Base-by-base conservation (phyloP, 1,140 invertebrate species). In the Monomorium pharaonis region DNA sequence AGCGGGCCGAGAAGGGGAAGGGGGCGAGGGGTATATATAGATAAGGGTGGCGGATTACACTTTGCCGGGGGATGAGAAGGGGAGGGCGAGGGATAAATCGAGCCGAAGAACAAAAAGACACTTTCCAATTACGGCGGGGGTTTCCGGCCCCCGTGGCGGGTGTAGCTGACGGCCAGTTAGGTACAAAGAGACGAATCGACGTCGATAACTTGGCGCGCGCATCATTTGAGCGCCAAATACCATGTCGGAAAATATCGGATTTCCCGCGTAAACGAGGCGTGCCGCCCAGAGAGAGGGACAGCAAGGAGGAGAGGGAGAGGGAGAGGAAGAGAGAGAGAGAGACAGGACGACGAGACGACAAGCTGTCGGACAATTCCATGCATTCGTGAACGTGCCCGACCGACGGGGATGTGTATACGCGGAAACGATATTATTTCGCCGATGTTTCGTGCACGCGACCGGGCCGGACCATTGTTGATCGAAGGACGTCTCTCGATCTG, bases 191-290 rank as follows among this genome's bases (percentile, higher is more conserved):
- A 76, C 83, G 58, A 77, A 84, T 84, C 72, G 83, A 84, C 67
- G 83, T 84, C 83, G 83, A 83, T 85, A 77, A 78, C 44, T 85
- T 85, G 84, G 75, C 84, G 33, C 60, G 74, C 84, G 78, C 74
- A 67, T 83, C 78, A 83, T 83, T 85, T 85, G 74, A 85, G 84
- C 76, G 84, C 74, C 75, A 85, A 85, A 85, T 85, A 85, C 78
- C 67, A 65, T 81, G 74, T 80, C 58, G 84, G 49, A 65, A 80
- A 85, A 85, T 85, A 86, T 85, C 81, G 80, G 60, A 86, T 76
- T 86, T 84, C 67, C 67, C 83, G 81, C 60, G 85, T 70, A 86
- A 84, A 74, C 67, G 85, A 65, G 58, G 80, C 85, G 58, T 85
- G 84, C 37, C n/a, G 42, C 58, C 42, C 47, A 75, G 33, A 21